Evolutionary conservation across 1,140 invertebrate species (phyloP).

Genomic region (Rhopalosiphum maidis): DNA sequence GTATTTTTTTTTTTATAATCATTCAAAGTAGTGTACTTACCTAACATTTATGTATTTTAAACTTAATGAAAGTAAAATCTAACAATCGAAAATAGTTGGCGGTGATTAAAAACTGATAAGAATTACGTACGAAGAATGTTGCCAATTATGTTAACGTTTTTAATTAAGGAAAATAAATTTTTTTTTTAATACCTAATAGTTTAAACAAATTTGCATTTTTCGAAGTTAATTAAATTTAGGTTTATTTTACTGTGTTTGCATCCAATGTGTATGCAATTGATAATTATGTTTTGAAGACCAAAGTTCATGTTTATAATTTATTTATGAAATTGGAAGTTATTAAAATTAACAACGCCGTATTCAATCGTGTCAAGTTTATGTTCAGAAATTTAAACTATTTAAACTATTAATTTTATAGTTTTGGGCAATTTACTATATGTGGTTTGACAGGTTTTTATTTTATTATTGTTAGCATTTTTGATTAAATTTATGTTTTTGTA

Average conservation of each 20-base stretch:
- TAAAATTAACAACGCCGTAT: neutral
- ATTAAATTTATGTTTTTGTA: neutral
- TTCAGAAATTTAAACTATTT: neutral
- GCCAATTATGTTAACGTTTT: neutral
- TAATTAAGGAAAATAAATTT: neutral
- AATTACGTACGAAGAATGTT: neutral
- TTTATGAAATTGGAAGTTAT: neutral
- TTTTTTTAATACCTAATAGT: neutral
- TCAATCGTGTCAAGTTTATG: neutral
- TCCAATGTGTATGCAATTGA: neutral
- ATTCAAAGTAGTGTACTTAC: neutral
- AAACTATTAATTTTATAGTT: neutral
- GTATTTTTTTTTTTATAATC: neutral
- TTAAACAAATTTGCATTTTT: neutral
- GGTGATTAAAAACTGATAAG: neutral
- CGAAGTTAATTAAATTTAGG: neutral
- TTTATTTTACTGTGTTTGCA: neutral
- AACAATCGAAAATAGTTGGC: neutral
- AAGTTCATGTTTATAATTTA: neutral
- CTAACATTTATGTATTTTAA: neutral
- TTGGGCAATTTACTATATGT: neutral
- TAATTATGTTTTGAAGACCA: neutral
- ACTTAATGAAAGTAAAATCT: neutral
- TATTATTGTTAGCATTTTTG: neutral
- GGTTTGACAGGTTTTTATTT: neutral